These are phyloP conservation scores for Lasioglossum marginatum DNA, from an alignment of 2,888 invertebrate genomes.

Conservation along the genomic window DNA sequence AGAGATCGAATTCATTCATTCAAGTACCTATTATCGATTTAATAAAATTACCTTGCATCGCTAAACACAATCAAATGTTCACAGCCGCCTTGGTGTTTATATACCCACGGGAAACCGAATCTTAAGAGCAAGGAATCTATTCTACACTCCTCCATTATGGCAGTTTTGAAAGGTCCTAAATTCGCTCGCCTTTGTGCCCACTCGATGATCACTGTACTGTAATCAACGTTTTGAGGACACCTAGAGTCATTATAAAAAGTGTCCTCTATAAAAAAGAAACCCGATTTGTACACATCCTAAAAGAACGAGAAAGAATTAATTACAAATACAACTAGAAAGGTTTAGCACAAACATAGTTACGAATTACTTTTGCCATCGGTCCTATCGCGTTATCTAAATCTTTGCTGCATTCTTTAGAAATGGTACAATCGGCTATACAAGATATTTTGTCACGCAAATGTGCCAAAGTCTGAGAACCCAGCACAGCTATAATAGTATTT, in stretches of 20 bases:
- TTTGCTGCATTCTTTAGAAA: constrained; percentile 87
- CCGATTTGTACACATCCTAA: constrained; percentile 89
- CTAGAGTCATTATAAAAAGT: constrained; percentile 92
- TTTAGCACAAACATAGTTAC: background rate
- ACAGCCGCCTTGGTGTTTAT: constrained; percentile 96
- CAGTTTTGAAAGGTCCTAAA: constrained; percentile 84
- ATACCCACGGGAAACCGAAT: constrained; percentile 90
- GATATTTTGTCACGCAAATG: constrained; percentile 90
- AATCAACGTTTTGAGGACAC: constrained; percentile 87
- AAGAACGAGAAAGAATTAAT: constrained; percentile 64
- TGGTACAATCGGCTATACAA: constrained; percentile 90
- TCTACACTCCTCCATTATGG: constrained; percentile 86
- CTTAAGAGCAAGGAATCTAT: constrained; percentile 83
- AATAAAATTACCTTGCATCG: constrained; percentile 86
- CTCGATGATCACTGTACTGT: constrained; percentile 87
- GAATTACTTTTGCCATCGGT: constrained; percentile 65
- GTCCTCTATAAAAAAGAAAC: constrained; percentile 91
- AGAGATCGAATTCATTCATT: background rate
- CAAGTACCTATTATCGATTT: background rate
- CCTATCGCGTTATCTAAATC: constrained; percentile 82
- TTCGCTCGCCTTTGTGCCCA: constrained; percentile 86
- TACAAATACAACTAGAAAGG: constrained; percentile 19
- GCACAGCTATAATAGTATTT: constrained; percentile 85
- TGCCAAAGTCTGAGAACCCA: constrained; percentile 89
- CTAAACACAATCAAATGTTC: constrained; percentile 95